phyloP scores from a whole-genome alignment of 1,140 invertebrate genomes.

The Trichonephila clavipes region DNA sequence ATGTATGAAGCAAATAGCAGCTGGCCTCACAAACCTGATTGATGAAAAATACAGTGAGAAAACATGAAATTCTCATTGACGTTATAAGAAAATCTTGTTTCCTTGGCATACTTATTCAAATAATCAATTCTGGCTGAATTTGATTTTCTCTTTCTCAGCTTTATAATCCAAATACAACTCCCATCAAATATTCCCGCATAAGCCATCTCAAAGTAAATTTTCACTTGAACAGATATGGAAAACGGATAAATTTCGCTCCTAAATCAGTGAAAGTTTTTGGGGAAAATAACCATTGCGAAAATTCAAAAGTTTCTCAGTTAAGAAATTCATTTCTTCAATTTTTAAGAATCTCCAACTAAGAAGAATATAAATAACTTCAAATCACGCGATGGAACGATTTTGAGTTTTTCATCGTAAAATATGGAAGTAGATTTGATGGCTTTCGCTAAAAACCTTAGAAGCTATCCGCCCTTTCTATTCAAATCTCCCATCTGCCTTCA shows the following conservation, averaged over 20 bases:
- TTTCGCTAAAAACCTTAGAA: not conserved
- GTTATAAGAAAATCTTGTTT: not conserved
- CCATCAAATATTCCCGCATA: not conserved
- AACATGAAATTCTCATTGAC: not conserved
- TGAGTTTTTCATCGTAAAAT: not conserved
- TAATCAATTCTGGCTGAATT: not conserved
- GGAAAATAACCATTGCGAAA: not conserved
- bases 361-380: slow-evolving; percentile 1
- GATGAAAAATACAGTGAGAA: no score
- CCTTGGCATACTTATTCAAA: not conserved
- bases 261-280: not conserved
- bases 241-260: not conserved
- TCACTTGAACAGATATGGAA: not conserved
- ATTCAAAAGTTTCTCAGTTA: not conserved
- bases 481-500: not conserved
- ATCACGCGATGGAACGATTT: not conserved
- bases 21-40: no score
- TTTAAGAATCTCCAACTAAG: not conserved
- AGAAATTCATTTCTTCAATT: not conserved
- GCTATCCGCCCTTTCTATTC: not conserved
- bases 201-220: not conserved
- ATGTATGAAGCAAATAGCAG: no score
- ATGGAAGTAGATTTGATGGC: not conserved
- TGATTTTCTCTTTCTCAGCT: not conserved
- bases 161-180: not conserved